phyloP scores from a whole-genome alignment of 2,113 vertebrate genomes.

The Semnornis frantzii region DNA sequence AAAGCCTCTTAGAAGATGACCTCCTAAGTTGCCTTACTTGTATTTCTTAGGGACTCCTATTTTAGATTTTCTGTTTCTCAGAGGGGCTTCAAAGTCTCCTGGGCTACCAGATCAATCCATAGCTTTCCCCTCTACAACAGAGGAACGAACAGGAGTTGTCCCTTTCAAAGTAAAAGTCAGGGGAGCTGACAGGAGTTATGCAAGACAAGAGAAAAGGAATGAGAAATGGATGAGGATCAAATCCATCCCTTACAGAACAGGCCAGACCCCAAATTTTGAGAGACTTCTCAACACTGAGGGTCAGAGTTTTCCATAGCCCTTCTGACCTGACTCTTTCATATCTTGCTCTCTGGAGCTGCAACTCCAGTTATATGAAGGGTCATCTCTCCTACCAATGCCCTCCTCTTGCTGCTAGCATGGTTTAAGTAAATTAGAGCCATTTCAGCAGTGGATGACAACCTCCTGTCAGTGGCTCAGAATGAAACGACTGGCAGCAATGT shows the following conservation, averaged over 20 bases:
- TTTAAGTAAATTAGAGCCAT: neutral
- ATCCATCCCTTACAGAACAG: fast-evolving
- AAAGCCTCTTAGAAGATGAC: neutral
- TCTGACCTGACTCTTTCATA: neutral
- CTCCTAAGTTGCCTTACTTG: neutral
- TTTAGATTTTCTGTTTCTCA: neutral
- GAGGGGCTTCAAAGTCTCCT: neutral
- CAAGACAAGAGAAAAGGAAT: neutral
- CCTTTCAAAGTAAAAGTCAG: neutral
- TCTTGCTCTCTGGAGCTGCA: neutral
- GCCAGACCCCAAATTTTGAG: neutral
- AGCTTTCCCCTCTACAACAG: neutral
- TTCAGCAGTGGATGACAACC: neutral
- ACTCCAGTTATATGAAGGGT: neutral
- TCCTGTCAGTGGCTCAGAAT: neutral
- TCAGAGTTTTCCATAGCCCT: neutral
- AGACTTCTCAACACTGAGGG: fast-evolving
- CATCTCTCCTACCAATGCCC: neutral
- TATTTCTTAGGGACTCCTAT: neutral
- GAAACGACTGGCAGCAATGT: neutral
- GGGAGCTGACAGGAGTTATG: neutral
- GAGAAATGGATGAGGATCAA: neutral
- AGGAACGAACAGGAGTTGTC: neutral
- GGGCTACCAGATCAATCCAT: neutral
- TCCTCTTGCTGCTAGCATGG: neutral